phyloP scores from a whole-genome alignment of 2,888 invertebrate species.

The Dryobota labecula region DNA sequence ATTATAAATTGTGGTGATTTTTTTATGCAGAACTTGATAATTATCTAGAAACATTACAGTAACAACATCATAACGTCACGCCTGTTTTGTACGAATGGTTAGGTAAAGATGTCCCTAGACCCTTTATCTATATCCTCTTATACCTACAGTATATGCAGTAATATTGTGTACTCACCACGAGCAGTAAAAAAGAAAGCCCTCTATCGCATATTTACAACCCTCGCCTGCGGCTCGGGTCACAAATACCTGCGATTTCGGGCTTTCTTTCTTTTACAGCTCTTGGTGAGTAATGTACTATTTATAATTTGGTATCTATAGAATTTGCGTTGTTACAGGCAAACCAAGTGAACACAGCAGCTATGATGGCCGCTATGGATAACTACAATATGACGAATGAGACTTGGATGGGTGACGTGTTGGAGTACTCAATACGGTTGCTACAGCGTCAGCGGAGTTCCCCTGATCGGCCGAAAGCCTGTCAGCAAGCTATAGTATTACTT shows the following conservation, averaged over 20 bases:
- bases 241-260: too few species aligned
- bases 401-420: slow-evolving; percentile 75
- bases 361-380: slow-evolving; percentile 80
- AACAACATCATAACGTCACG: not conserved
- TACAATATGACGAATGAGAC: slow-evolving; percentile 78
- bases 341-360: slow-evolving; percentile 86
- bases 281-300: too few species aligned
- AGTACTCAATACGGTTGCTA: slow-evolving; percentile 76
- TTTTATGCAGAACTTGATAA: not conserved
- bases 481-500: slow-evolving; percentile 86
- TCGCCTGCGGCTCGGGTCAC: too few species aligned
- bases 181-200: too few species aligned
- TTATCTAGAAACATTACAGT: not conserved
- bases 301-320: too few species aligned
- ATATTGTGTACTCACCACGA: too few species aligned
- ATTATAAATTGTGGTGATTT: not conserved
- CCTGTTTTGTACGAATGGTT: not conserved
- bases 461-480: slow-evolving; percentile 79
- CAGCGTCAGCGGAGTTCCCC: slow-evolving; percentile 68
- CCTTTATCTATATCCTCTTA: not conserved
- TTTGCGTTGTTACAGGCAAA: slow-evolving; percentile 77
- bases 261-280: too few species aligned
- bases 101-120: not conserved
- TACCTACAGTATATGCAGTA: not conserved
- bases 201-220: too few species aligned